Evolutionary conservation across 2,113 vertebrate species (phyloP).

Genomic region (Microcebus murinus): DNA sequence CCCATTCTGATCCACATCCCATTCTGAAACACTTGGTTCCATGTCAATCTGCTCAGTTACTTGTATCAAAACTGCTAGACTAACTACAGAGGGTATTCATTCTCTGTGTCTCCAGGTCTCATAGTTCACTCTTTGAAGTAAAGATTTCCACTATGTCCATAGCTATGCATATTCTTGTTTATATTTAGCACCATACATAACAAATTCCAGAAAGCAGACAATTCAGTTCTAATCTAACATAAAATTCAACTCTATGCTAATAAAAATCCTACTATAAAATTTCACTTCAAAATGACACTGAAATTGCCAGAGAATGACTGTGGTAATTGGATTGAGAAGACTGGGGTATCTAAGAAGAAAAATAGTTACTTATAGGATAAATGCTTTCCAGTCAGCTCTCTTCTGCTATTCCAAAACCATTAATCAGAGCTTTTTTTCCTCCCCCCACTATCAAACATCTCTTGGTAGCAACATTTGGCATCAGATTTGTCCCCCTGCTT

Average conservation of each 20-base stretch:
- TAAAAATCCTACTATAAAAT: constrained; percentile 15
- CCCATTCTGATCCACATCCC: background rate
- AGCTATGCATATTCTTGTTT: background rate
- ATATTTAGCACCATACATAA: background rate
- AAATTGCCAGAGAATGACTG: background rate
- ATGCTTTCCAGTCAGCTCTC: background rate
- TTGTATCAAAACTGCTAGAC: background rate
- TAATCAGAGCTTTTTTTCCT: background rate
- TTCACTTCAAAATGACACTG: background rate
- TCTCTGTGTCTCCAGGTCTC: background rate
- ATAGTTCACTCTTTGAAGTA: background rate
- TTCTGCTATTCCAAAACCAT: background rate
- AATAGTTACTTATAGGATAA: background rate
- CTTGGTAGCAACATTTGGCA: background rate
- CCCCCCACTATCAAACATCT: background rate
- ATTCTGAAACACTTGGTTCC: background rate
- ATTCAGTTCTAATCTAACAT: background rate
- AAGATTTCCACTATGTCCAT: background rate
- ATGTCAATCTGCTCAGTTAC: background rate
- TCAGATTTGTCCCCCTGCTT: background rate
- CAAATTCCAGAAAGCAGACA: background rate
- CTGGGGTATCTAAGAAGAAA: background rate
- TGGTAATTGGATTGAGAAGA: background rate
- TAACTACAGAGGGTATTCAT: background rate
- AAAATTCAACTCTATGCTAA: background rate